A percentile compares a stretch with the other conserved stretches of the same genome.
Conservation (phyloP, 2,113 vertebrate genomes). For the Martes martes region DNA sequence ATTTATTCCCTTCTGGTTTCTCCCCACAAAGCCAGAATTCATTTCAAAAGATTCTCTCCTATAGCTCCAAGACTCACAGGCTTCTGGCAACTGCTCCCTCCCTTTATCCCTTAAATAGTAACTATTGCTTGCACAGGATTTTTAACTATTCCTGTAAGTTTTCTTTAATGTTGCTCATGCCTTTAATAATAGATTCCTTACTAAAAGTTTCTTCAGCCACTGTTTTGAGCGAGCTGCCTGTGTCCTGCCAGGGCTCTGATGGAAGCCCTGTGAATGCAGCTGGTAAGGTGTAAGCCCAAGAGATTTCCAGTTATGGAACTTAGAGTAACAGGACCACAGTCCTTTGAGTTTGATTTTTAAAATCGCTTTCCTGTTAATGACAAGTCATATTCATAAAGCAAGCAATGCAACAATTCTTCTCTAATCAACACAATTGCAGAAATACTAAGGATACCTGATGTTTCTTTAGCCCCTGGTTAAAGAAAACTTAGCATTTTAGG, state of each 20-base stretch:
- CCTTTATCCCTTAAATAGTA: background rate
- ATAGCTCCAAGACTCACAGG: background rate
- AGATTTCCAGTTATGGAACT: background rate
- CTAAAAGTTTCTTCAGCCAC: background rate
- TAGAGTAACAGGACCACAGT: background rate
- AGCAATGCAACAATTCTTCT: background rate
- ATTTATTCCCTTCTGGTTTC: background rate
- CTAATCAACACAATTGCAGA: background rate
- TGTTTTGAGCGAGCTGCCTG: background rate
- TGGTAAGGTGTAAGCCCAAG: background rate
- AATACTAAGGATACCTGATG: background rate
- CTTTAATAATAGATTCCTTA: background rate
- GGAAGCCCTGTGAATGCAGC: accelerated
- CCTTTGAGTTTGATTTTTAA: background rate
- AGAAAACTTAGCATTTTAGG: background rate
- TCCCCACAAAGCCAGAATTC: background rate
- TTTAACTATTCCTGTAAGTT: background rate
- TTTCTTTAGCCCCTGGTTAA: background rate
- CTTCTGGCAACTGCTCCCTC: background rate
- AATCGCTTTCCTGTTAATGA: background rate
- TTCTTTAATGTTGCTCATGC: background rate
- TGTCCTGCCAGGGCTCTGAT: background rate
- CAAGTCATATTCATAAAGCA: background rate
- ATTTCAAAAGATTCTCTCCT: background rate
- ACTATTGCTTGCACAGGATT: background rate